These are phyloP conservation scores for Cerastis rubricosa DNA, from an alignment of 2,888 invertebrate species.

Conservation along the genomic window DNA sequence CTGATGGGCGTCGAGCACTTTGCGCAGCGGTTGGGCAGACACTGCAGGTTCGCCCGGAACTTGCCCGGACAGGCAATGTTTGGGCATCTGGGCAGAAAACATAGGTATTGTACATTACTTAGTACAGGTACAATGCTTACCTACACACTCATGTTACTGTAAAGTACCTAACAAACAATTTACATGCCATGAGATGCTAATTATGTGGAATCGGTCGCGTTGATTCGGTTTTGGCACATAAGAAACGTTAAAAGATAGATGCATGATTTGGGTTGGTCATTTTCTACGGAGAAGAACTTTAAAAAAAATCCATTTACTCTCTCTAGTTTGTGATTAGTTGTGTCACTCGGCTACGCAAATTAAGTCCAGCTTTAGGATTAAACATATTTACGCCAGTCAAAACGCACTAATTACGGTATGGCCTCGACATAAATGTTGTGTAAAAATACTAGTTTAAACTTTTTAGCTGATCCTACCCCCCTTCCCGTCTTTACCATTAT, in stretches of 20 bases:
- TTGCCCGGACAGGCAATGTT: conserved; percentile 79
- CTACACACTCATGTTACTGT: not conserved
- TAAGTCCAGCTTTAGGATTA: no score
- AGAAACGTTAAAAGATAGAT: no score
- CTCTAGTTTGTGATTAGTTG: no score
- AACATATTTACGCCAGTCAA: no score
- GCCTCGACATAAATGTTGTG: no score
- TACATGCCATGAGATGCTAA: not conserved
- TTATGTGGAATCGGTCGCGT: not conserved
- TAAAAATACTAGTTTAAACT: not conserved
- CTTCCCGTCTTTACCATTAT: no score
- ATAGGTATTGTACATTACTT: not conserved
- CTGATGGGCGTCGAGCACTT: conserved; percentile 78
- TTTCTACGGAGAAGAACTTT: no score
- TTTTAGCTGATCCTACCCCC: not conserved
- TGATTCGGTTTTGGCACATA: no score
- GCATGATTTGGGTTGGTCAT: no score
- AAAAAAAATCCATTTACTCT: not conserved
- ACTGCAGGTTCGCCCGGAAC: conserved; percentile 74
- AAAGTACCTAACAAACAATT: not conserved
- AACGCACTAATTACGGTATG: no score
- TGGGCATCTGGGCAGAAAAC: conserved; percentile 75
- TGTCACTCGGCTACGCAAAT: no score
- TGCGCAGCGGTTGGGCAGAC: conserved; percentile 74
- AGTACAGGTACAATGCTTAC: not conserved